These are phyloP conservation scores for Orthosia gothica DNA, from an alignment of 2,888 invertebrate species.

Conservation along the genomic window DNA sequence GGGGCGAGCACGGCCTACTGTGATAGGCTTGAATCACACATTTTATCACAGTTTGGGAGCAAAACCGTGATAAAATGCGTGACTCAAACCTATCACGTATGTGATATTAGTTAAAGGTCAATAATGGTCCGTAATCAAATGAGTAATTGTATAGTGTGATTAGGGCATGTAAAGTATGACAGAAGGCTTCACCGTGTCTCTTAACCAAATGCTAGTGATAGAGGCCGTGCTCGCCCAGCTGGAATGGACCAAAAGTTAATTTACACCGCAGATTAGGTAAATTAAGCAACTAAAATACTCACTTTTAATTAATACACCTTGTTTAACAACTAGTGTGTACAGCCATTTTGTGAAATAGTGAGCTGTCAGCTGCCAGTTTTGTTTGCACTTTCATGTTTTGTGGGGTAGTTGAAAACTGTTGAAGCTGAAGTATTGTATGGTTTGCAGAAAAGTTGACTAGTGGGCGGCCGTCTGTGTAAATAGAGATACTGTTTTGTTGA, in stretches of 20 bases:
- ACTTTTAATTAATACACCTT: background rate
- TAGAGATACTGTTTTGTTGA: conserved; percentile 7
- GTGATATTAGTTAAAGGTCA: too few species aligned
- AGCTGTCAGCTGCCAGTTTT: conserved; percentile 11
- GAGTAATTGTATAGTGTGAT: too few species aligned
- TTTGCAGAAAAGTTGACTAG: conserved; percentile 31
- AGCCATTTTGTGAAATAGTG: conserved; percentile 28
- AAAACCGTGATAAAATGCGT: too few species aligned
- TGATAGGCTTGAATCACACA: too few species aligned
- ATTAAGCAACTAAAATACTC: background rate
- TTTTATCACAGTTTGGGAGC: too few species aligned
- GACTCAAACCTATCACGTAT: too few species aligned
- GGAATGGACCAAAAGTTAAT: background rate
- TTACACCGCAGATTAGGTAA: background rate
- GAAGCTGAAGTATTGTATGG: conserved; percentile 21
- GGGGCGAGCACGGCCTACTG: too few species aligned
- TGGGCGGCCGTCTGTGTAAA: conserved; percentile 16
- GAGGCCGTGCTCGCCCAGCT: background rate
- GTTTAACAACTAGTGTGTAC: background rate
- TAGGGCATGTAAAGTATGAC: too few species aligned
- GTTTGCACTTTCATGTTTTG: conserved; percentile 27
- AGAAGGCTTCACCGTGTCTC: too few species aligned
- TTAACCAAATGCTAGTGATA: too few species aligned
- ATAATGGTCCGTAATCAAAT: too few species aligned
- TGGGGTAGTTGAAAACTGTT: conserved; percentile 38